Conservation (phyloP, 2,113 vertebrate genomes). For the Carassius gibelio region DNA sequence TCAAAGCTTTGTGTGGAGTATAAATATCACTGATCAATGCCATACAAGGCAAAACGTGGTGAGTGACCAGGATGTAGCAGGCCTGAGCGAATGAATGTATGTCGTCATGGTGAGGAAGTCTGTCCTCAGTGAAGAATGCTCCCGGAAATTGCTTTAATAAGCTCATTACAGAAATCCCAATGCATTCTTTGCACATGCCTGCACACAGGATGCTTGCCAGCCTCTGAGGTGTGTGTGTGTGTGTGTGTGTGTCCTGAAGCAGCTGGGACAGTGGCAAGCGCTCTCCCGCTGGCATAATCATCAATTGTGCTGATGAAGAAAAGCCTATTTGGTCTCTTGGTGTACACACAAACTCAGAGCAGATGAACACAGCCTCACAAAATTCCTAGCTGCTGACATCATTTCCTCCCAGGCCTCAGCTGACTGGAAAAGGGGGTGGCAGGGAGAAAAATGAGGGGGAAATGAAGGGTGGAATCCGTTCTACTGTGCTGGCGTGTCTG, state of each 20-base stretch:
- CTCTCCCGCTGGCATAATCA: slow-evolving; percentile 19
- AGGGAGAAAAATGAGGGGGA: neutral
- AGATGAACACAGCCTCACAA: slow-evolving; percentile 9
- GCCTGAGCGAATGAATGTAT: neutral
- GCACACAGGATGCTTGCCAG: neutral
- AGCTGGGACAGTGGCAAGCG: slow-evolving; percentile 14
- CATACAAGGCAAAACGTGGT: neutral
- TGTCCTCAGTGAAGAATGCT: slow-evolving; percentile 21
- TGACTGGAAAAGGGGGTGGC: slow-evolving; percentile 22
- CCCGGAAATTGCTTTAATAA: slow-evolving; percentile 52
- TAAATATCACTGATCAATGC: neutral
- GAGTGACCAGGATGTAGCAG: neutral
- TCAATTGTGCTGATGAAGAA: slow-evolving; percentile 1
- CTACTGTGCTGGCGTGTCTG: neutral
- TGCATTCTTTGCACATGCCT: neutral
- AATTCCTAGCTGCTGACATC: slow-evolving; percentile 45
- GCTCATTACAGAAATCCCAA: slow-evolving; percentile 36
- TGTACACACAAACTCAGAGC: slow-evolving; percentile 14
- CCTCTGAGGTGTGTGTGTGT: neutral
- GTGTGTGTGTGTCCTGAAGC: slow-evolving; percentile 1
- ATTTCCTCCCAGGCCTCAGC: slow-evolving; percentile 35
- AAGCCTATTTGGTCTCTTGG: slow-evolving; percentile 9
- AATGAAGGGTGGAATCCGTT: neutral
- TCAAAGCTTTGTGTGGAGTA: slow-evolving; percentile 11
- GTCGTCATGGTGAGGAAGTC: slow-evolving; percentile 29